These are phyloP conservation scores for Caenorhabditis panamensis DNA, from an alignment of 2,888 invertebrate genomes.

Conservation along the genomic window DNA sequence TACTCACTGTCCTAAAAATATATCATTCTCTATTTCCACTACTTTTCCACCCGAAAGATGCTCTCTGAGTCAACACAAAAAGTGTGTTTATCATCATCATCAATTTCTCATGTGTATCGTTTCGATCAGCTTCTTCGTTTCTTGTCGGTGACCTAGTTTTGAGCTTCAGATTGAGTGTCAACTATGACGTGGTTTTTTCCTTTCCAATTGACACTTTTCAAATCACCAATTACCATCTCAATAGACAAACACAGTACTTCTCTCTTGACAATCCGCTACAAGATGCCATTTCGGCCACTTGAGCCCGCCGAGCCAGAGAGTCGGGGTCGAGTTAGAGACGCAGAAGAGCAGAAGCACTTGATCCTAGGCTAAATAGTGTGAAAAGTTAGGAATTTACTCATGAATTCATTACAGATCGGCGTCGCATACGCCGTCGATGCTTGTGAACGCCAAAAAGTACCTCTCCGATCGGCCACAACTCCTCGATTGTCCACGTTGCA, in stretches of 20 bases:
- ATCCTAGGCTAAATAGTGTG: neutral
- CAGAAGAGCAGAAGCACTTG: neutral
- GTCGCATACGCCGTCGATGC: conserved; percentile 79
- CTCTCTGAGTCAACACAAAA: neutral
- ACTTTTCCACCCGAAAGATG: neutral
- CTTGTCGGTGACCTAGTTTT: neutral
- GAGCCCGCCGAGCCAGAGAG: neutral
- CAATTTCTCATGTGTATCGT: conserved; percentile 7
- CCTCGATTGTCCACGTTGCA: conserved; percentile 79
- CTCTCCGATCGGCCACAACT: conserved; percentile 79
- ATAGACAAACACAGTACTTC: conserved; percentile 11
- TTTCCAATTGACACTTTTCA: conserved; percentile 31
- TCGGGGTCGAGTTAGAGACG: neutral
- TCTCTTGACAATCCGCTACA: conserved; percentile 29
- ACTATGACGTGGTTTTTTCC: neutral
- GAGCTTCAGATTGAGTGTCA: neutral
- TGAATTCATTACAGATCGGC: conserved; percentile 68
- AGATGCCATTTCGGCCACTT: conserved; percentile 15
- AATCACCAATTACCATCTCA: conserved; percentile 23
- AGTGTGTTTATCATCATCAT: conserved; percentile 5
- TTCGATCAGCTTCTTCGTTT: neutral
- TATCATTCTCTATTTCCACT: too few species aligned
- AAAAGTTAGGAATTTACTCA: neutral
- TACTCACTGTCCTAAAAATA: too few species aligned
- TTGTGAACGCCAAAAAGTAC: conserved; percentile 80